Percentiles rank a stretch among this genome's conserved stretches.
Evolutionary conservation across 2,113 vertebrate genomes (phyloP).

Genomic region (Onychostruthus taczanowskii): DNA sequence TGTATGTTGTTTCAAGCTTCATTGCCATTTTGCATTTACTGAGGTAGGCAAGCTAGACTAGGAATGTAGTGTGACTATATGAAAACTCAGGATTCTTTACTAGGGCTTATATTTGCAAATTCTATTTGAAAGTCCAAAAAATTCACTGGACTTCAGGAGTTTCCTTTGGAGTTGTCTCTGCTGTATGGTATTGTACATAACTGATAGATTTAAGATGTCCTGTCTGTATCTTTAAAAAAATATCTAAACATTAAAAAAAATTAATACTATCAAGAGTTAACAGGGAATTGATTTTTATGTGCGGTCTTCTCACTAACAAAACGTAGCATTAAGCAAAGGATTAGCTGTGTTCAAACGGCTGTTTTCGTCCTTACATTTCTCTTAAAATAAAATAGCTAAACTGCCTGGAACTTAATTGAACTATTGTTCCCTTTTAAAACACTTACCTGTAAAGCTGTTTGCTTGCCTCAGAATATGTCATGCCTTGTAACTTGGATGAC

Average conservation of each 20-base stretch:
- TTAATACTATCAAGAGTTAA: not conserved
- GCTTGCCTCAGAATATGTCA: not conserved
- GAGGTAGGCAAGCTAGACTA: not conserved
- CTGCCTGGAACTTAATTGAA: not conserved
- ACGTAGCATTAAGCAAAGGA: not conserved
- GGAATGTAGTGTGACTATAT: not conserved
- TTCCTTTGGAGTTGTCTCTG: not conserved
- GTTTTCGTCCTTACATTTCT: accelerated
- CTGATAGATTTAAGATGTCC: not conserved
- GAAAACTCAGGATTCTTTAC: not conserved
- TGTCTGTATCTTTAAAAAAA: not conserved
- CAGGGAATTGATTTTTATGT: accelerated
- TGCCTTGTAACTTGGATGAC: not conserved
- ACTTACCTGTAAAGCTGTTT: not conserved
- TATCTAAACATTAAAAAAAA: too few relatives aligned
- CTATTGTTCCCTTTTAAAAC: not conserved
- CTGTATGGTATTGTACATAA: accelerated
- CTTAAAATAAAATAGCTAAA: not conserved
- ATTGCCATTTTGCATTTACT: not conserved
- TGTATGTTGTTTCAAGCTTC: not conserved
- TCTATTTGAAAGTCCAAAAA: not conserved
- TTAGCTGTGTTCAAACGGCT: not conserved
- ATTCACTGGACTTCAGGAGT: not conserved
- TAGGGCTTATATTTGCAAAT: not conserved
- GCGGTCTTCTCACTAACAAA: not conserved